Evolutionary conservation across 2,797 vertebrate genomes (phyloP), one percentile per base, ranked within the genome.

Genomic region (Benthosema pterotum): DNA sequence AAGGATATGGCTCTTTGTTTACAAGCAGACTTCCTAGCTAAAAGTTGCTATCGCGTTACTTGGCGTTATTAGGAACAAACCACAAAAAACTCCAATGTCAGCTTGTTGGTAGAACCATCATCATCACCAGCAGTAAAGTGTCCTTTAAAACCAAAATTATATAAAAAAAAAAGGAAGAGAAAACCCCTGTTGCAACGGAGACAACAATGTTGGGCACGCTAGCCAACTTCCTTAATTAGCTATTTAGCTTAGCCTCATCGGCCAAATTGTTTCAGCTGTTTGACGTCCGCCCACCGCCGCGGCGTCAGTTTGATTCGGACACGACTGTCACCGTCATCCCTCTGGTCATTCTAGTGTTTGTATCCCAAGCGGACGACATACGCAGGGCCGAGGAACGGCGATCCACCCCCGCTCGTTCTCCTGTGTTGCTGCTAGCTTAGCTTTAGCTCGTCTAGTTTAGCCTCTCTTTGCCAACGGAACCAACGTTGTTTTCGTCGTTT

Each of bases 1-100:
- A 54, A 46, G 72, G 43, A 58, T n/a, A n/a, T 69, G 66, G 59
- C 19, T 75, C 82, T 91, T 91, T 91, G 89, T 91, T 90, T 86
- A 89, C 84, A 83, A 74, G 65, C 11, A 78, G 57, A 78, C 60
- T 78, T 55, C 45, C 2, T 1, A 19, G 82, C 82, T 76, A 76
- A 62, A 43, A 16, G 47, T 38, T 11, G 60, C 60, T 53, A 52
- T n/a, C n/a, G 38, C 60, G 22, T 55, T 18, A 16, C 32, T 38
- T 38, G 8, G 7, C 3, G 48, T 57, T 56, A 11, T 57, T 56
- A 11, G 45, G 57, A 63, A 49, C 71, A 53, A 67, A 22, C 42
- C 42, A 43, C 3, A 2, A 0, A 5, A 48, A 57, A 1, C 68
- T 58, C 1, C 1, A 13, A 49, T 42, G 42, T 17, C 11, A n/a